Percentiles rank a stretch among this genome's conserved stretches.
Conservation (phyloP, 2,113 vertebrate species). For the Notarius quadriscutis region DNA sequence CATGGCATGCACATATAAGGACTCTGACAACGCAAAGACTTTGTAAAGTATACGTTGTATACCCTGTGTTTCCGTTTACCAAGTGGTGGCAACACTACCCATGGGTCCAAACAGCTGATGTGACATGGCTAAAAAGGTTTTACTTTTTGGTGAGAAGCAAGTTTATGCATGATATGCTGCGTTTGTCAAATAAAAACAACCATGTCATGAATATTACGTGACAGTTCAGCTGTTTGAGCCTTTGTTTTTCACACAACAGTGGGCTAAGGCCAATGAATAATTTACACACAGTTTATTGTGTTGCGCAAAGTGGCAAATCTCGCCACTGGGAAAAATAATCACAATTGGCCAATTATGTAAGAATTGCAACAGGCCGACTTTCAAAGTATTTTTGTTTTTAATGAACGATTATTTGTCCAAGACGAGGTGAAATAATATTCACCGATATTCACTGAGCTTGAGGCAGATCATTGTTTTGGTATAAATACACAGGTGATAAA, state of each 20-base stretch:
- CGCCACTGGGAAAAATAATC: not conserved
- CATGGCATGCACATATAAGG: too few species aligned
- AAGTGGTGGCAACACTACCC: too few species aligned
- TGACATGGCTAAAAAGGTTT: not conserved
- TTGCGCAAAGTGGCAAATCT: not conserved
- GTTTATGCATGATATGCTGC: not conserved
- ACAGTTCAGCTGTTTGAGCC: not conserved
- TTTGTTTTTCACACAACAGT: not conserved
- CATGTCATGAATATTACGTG: not conserved
- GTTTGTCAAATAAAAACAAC: not conserved
- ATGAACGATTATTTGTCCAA: too few species aligned
- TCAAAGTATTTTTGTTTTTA: not conserved
- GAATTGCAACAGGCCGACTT: not conserved
- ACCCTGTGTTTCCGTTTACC: too few species aligned
- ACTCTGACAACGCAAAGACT: too few species aligned
- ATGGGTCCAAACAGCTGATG: not conserved
- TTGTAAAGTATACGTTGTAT: too few species aligned
- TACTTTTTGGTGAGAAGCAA: not conserved
- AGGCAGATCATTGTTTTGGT: too few species aligned
- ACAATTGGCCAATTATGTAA: not conserved
- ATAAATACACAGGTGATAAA: too few species aligned
- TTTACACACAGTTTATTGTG: not conserved
- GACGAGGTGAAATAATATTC: too few species aligned
- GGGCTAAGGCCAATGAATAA: not conserved
- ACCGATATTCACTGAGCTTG: too few species aligned